Base-by-base conservation (phyloP, 2,888 invertebrate genomes). In the Cheilosia scutellata region DNA sequence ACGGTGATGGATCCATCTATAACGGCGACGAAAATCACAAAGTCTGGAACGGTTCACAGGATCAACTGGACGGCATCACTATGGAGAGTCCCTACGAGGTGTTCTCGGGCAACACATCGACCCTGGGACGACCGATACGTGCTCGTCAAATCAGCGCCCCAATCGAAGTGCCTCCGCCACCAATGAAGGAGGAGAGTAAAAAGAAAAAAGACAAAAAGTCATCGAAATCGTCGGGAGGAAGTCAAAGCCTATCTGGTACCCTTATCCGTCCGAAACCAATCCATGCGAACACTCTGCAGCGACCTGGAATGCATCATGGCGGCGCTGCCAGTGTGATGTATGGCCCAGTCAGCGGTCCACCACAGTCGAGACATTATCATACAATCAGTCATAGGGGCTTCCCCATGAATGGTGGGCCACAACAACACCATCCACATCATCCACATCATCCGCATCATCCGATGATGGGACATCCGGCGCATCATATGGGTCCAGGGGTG, bases 21-120 rank as follows among this genome's bases (percentile, higher is more conserved):
- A 97, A 97, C 90, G 97, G 97, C 0, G 97, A 98, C 90, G 97
- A 97, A 92, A 98, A 98, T 91, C 98, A 98, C 92, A 98, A 98
- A 92, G 96, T 98, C 49, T 98, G 98, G 98, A 96, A 96, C 2
- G 96, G 97, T 7, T 95, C 95, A 31, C 94, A 95, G 37, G 96
- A 96, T 91, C 95, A 96, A 75, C 93, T 96, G 40, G 96, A 96
- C 87, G 95, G 93, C 27, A 93, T 94, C 82, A 95, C 93, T 3
- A 93, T 94, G 51, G 94, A 96, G 89, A 95, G 95, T 87, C 94
- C 95, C 13, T 96, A 96, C 89, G 96, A 97, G 88, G 94, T 95
- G 40, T 95, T 94, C 86, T 93, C 91, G 2, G 92, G 92, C 49
- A 91, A 91, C 84, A 89, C 89, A 40, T 94, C 95, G 89, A 93